Base-by-base conservation (phyloP, 2,113 vertebrate genomes). In the Oophaga pumilio region DNA sequence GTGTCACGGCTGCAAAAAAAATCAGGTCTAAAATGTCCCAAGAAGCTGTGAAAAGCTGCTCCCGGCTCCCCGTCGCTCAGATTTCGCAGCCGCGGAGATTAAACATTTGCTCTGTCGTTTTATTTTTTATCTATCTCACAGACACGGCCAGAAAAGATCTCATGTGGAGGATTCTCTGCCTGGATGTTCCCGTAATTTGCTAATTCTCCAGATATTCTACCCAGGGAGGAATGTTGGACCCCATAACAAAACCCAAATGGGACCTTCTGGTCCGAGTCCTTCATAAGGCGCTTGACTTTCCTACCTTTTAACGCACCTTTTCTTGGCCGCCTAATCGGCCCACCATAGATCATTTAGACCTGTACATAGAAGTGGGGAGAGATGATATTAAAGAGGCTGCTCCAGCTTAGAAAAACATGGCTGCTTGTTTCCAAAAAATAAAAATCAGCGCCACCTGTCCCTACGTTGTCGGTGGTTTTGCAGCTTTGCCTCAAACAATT, bases 31-130 rank as follows among this genome's bases (percentile, higher is more conserved):
- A 59, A 60, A 66, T 82, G 15, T 24, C 8, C 43, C 66, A 22
- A 66, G 20, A 66, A 64, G 43, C 62, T 66, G 80, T 68, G 80
- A 68, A 80, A 68, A 68, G 80, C 80, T 26, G 43, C 14, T 52
- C 22, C 33, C 20, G 59, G 60, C 80, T 52, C 62, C 80, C 79
- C 22, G 80, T 68, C 2, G 62, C 62, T 82, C 12, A 24, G 60
- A 79, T 64, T 64, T n/a, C 64, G 79, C 57, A 52, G 80, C 62
- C 33, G 28, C 33, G 17, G 43, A 82, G 60, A 64, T 82, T 82
- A 64, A 64, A 52, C 33, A 24, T 66, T 80, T 28, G 10, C 50
- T 50, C 10, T 43, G 33, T 43, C 4, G 8, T 33, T 15, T 82
- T 82, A 49, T 50, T 73, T 73, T 33, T 43, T 2, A 73, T 73